phyloP scores from a whole-genome alignment of 2,888 invertebrate species.

The Ptychoptera contaminata region DNA sequence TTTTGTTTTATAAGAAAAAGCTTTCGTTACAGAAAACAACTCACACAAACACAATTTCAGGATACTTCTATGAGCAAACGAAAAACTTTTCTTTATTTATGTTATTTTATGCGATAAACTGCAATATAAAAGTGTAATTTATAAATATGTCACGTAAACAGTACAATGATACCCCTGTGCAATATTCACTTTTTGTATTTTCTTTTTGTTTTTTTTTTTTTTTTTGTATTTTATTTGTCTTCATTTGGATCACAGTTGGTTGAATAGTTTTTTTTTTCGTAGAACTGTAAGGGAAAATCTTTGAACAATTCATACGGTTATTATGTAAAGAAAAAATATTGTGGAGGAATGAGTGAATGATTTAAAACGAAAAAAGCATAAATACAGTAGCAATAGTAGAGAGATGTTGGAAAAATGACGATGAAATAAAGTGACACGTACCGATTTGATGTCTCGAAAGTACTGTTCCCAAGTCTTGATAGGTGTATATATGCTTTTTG shows the following conservation, averaged over 20 bases:
- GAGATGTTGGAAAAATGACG: too few relatives aligned
- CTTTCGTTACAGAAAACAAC: too few relatives aligned
- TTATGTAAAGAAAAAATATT: too few relatives aligned
- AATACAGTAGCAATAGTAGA: too few relatives aligned
- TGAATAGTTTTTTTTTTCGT: too few relatives aligned
- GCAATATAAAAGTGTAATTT: conserved; percentile 13
- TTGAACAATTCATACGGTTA: too few relatives aligned
- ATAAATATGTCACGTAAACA: conserved; percentile 17
- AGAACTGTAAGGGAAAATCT: too few relatives aligned
- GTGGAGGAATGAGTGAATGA: too few relatives aligned
- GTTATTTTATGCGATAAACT: conserved; percentile 6
- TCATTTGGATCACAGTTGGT: not conserved
- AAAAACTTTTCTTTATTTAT: not conserved
- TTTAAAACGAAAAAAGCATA: too few relatives aligned
- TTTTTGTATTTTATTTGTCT: not conserved
- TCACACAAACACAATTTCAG: not conserved
- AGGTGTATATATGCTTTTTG: too few relatives aligned
- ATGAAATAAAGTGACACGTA: not conserved
- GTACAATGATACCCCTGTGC: conserved; percentile 12
- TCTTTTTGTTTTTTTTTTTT: not conserved
- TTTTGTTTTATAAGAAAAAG: too few relatives aligned
- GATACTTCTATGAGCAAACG: not conserved
- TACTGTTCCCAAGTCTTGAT: too few relatives aligned
- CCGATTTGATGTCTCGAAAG: not conserved
- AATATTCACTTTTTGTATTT: conserved; percentile 13